Conservation (phyloP, 2,113 vertebrate species). For the Acanthisitta chloris region DNA sequence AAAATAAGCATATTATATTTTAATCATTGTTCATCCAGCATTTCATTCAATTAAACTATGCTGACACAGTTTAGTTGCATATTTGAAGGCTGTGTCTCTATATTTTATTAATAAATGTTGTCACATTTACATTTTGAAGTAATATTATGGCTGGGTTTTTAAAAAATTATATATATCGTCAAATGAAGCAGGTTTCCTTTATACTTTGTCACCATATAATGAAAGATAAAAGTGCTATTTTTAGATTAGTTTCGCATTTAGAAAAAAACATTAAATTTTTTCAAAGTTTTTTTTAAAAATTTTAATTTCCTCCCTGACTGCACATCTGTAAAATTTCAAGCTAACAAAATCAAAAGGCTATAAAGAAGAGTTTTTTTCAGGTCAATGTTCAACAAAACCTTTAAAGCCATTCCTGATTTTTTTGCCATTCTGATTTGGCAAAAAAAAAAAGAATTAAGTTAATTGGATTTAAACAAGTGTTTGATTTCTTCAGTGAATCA, state of each 20-base stretch:
- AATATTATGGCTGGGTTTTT: neutral
- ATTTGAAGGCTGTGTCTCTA: neutral
- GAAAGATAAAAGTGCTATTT: neutral
- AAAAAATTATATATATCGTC: neutral
- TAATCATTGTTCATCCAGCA: neutral
- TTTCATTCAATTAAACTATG: neutral
- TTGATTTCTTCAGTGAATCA: neutral
- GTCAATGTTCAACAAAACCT: neutral
- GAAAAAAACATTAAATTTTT: neutral
- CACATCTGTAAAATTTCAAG: neutral
- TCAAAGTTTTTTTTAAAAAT: neutral
- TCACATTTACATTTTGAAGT: neutral
- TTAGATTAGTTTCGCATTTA: neutral
- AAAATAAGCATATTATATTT: neutral
- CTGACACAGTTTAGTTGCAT: neutral
- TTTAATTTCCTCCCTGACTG: accelerated
- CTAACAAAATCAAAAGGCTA: neutral
- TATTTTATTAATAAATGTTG: neutral
- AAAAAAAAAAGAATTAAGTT: neutral
- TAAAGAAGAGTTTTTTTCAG: neutral
- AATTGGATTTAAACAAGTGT: neutral
- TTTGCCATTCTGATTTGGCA: neutral
- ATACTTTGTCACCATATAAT: neutral
- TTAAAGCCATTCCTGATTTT: neutral
- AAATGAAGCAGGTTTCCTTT: neutral